These are phyloP conservation scores for Rotaria magnacalcarata DNA, from an alignment of 2,888 invertebrate genomes.

Conservation along the genomic window DNA sequence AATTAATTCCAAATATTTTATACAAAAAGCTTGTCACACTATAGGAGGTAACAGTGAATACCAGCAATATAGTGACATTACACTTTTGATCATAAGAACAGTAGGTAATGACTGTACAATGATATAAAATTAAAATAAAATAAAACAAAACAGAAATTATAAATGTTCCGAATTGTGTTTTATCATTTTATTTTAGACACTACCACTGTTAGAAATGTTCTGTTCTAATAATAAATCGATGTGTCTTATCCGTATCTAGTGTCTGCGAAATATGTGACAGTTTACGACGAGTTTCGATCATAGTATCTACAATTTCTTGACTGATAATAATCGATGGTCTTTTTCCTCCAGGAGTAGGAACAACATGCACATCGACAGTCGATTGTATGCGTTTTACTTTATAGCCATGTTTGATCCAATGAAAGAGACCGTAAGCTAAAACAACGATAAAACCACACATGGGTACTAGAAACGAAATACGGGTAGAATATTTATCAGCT, in stretches of 20 bases:
- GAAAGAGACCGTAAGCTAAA: constrained; percentile 1
- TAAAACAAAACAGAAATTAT: too few species aligned
- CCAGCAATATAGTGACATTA: too few species aligned
- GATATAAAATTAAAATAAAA: not conserved
- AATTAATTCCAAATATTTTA: too few species aligned
- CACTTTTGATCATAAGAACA: not conserved
- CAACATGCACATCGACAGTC: not conserved
- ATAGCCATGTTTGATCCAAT: not conserved
- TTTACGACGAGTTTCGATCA: not conserved
- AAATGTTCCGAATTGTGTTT: too few species aligned
- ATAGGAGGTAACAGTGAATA: too few species aligned
- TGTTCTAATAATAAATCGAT: not conserved
- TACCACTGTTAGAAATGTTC: not conserved
- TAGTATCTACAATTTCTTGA: not conserved
- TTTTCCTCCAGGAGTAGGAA: not conserved
- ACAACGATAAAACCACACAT: not conserved
- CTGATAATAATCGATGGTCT: not conserved
- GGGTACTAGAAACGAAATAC: not conserved
- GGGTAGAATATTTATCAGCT: not conserved
- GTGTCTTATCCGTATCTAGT: too few species aligned
- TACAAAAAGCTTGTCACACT: too few species aligned
- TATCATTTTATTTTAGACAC: too few species aligned
- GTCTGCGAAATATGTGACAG: not conserved
- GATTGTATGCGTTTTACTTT: not conserved
- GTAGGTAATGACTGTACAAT: not conserved